A percentile compares a stretch with the other conserved stretches of the same genome.
phyloP scores from a whole-genome alignment of 92 coral and sea anemone genomes.

The Siderastrea radians region DNA sequence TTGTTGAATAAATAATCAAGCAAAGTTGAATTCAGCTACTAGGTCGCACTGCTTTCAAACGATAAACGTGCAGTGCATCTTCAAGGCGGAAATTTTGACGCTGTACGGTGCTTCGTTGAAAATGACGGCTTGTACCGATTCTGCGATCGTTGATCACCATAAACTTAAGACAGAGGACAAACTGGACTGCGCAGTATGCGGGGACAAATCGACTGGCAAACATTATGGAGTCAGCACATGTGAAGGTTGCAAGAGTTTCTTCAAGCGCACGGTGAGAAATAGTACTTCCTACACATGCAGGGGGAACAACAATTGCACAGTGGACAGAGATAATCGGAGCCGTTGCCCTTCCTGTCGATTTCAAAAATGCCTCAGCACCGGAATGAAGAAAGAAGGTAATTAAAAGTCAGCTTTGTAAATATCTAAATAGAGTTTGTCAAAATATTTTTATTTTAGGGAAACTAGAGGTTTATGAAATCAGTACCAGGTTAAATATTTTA shows the following conservation, averaged over 20 bases:
- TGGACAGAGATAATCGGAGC: slow-evolving; percentile 87
- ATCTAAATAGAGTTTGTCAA: not conserved
- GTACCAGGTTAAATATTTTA: not conserved
- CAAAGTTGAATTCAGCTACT: slow-evolving; percentile 51
- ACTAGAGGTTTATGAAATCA: not conserved
- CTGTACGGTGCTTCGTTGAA: not conserved
- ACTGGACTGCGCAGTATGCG: slow-evolving; percentile 87
- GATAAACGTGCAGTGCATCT: not conserved
- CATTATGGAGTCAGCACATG: slow-evolving; percentile 94
- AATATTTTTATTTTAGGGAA: not conserved
- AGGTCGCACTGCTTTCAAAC: slow-evolving; percentile 15
- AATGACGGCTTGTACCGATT: slow-evolving; percentile 50
- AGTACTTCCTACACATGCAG: slow-evolving; percentile 89
- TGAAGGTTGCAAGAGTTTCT: slow-evolving; percentile 94
- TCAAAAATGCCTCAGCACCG: slow-evolving; percentile 85
- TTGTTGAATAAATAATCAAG: slow-evolving; percentile 62
- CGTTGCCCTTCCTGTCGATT: slow-evolving; percentile 94
- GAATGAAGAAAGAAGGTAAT: slow-evolving; percentile 94
- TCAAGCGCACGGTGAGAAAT: slow-evolving; percentile 91
- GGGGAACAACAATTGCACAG: slow-evolving; percentile 81
- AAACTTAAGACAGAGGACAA: slow-evolving; percentile 78
- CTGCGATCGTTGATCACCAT: slow-evolving; percentile 15
- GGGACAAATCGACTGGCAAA: slow-evolving; percentile 91
- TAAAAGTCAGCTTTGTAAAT: not conserved
- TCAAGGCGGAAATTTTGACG: not conserved